Percentiles rank a stretch among this genome's conserved stretches.
These are phyloP conservation scores for Drosophila sordidula DNA, from an alignment of 2,888 invertebrate species.

Conservation along the genomic window DNA sequence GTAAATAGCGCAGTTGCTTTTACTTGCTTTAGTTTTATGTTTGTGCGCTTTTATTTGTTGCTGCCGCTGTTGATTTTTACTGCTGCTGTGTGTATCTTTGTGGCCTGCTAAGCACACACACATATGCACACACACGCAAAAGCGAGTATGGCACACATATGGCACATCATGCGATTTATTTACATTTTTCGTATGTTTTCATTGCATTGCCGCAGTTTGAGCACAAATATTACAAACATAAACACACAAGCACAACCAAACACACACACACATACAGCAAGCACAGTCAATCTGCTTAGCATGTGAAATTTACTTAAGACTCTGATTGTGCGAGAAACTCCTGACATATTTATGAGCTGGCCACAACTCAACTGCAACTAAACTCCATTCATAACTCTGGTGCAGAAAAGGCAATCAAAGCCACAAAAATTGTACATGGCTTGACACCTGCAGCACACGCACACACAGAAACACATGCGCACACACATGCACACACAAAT, in stretches of 20 bases:
- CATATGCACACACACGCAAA: slow-evolving; percentile 23
- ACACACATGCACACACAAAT: slow-evolving; percentile 35
- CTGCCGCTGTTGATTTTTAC: slow-evolving; percentile 52
- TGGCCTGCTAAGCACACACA: slow-evolving; percentile 50
- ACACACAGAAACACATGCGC: slow-evolving; percentile 12
- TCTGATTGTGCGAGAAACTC: slow-evolving; percentile 56
- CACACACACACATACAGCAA: background rate
- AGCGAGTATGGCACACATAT: slow-evolving; percentile 33
- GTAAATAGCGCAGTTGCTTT: slow-evolving; percentile 69
- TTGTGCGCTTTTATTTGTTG: slow-evolving; percentile 49
- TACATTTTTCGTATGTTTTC: slow-evolving; percentile 75
- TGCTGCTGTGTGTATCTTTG: slow-evolving; percentile 30
- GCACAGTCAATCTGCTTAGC: slow-evolving; percentile 55
- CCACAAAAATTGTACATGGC: slow-evolving; percentile 73
- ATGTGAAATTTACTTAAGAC: slow-evolving; percentile 64
- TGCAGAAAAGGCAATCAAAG: slow-evolving; percentile 74
- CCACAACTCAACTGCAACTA: slow-evolving; percentile 63
- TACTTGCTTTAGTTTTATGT: slow-evolving; percentile 78
- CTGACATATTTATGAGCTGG: slow-evolving; percentile 74
- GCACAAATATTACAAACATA: slow-evolving; percentile 61
- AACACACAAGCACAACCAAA: slow-evolving; percentile 24
- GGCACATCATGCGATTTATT: slow-evolving; percentile 70
- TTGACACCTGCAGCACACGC: slow-evolving; percentile 64
- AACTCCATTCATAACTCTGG: slow-evolving; percentile 76
- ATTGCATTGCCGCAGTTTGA: slow-evolving; percentile 78